Conservation (phyloP, 2,113 vertebrate species). For the Naja naja region DNA sequence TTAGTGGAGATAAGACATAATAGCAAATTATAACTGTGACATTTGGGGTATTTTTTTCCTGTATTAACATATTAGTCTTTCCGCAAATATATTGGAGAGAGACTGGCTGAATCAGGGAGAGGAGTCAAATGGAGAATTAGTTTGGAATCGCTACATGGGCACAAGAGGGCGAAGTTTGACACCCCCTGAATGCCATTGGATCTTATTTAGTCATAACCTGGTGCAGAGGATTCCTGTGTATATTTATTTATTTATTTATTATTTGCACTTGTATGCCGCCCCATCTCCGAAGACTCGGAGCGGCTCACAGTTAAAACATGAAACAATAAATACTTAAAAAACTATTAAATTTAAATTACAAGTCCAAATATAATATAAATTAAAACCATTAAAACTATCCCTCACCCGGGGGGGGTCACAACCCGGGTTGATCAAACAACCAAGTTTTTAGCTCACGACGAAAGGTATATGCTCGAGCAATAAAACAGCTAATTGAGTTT, state of each 20-base stretch:
- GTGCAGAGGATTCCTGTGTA: not conserved
- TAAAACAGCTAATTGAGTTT: not conserved
- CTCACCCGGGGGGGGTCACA: too few relatives aligned
- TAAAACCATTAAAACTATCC: too few relatives aligned
- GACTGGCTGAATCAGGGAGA: not conserved
- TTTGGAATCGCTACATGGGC: not conserved
- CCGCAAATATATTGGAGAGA: not conserved
- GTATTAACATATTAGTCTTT: not conserved
- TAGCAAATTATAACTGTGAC: not conserved
- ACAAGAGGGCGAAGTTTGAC: not conserved
- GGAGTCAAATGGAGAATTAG: not conserved
- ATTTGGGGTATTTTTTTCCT: not conserved
- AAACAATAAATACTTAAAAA: too few relatives aligned
- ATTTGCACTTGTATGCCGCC: too few relatives aligned
- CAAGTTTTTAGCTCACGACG: too few relatives aligned
- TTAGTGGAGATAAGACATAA: not conserved
- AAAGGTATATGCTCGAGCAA: not conserved
- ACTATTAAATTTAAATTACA: too few relatives aligned
- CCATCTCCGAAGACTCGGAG: too few relatives aligned
- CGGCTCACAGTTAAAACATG: too few relatives aligned
- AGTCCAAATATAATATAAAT: too few relatives aligned
- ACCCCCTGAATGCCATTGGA: not conserved
- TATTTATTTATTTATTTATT: too few relatives aligned
- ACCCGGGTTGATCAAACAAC: too few relatives aligned
- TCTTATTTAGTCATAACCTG: not conserved